Base-by-base conservation (phyloP, 1,140 invertebrate genomes). In the Procambarus virginalis region DNA sequence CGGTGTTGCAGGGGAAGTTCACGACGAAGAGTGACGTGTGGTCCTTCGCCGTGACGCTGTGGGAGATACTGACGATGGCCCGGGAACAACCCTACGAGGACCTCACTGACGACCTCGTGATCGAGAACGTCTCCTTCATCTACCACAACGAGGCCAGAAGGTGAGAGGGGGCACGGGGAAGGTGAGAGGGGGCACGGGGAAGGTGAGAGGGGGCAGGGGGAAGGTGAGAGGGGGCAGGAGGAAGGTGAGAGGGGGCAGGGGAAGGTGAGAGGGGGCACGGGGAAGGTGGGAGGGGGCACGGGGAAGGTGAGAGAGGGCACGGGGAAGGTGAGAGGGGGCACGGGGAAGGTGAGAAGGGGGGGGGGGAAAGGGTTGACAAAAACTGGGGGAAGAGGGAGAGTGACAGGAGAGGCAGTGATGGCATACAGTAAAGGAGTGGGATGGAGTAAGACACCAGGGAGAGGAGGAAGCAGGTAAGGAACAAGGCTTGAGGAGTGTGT, bases 11-110 rank as follows among this genome's bases (percentile, higher is more conserved):
- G 96, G 97, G 96, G 55, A 97, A 97, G 93, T 97, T 97, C 93
- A 96, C 96, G 4, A 96, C 96, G 34, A 97, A 98, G 93, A 97
- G 97, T 92, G 97, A 97, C 94, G 97, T 98, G 10, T 98, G 97
- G 97, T 96, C 97, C 51, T 98, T 98, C 93, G 97, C 96, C n/a
- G 97, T 98, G 3, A 96, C 97, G 64, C 94, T 98, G 51, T 98
- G 97, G 97, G 97, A 98, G 94, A 96, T 98, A 79, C 94, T 98
- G 91, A 97, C 97, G 17, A 97, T 97, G 93, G 97, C 97, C 10
- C 94, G 96, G 75, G 96, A 97, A 91, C 97, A 97, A 92, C 97
- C 97, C n/a, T 97, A 96, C 93, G 96, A 97, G 92, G 96, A 96
- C 92, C 94, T 97, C 92, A 95, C 95, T 68, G 97, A 98, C 94